Percentiles rank a stretch among this genome's conserved stretches.
These are phyloP conservation scores for Boloria selene DNA, from an alignment of 2,888 invertebrate genomes.

Conservation along the genomic window DNA sequence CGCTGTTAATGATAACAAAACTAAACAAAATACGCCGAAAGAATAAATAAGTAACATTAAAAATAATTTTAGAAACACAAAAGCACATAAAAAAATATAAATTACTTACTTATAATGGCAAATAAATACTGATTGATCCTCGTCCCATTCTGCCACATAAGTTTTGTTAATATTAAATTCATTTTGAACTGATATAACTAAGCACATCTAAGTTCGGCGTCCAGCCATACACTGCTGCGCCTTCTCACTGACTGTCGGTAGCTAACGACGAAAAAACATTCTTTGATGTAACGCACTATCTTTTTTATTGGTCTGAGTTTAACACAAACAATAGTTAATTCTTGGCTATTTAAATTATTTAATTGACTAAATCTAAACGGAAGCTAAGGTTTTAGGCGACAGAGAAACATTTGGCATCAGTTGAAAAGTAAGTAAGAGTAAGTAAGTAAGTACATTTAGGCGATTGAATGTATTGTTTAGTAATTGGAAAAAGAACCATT, in stretches of 20 bases:
- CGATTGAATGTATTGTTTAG: not conserved
- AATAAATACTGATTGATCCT: conserved; percentile 74
- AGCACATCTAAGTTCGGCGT: conserved; percentile 39
- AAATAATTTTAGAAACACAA: not conserved
- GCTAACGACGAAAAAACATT: not conserved
- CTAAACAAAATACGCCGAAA: too few relatives aligned
- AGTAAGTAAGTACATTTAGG: not conserved
- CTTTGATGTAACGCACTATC: not conserved
- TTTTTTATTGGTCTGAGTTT: not conserved
- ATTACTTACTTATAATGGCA: conserved; percentile 69
- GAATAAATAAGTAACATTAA: not conserved
- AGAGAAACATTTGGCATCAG: not conserved
- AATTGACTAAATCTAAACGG: conserved; percentile 10
- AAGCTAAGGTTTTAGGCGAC: not conserved
- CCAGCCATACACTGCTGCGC: conserved; percentile 54
- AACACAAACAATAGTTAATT: conserved; percentile 3
- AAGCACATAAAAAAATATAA: not conserved
- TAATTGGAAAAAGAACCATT: too few relatives aligned
- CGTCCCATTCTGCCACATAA: conserved; percentile 69
- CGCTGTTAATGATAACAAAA: too few relatives aligned
- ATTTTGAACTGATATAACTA: conserved; percentile 48
- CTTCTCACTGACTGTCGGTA: conserved; percentile 32
- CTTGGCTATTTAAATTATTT: conserved; percentile 1
- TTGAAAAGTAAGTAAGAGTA: too few relatives aligned
- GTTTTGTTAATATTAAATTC: conserved; percentile 68